A percentile compares a stretch with the other conserved stretches of the same genome.
phyloP scores from a whole-genome alignment of 2,888 invertebrate species.

The Adelphocoris suturalis region DNA sequence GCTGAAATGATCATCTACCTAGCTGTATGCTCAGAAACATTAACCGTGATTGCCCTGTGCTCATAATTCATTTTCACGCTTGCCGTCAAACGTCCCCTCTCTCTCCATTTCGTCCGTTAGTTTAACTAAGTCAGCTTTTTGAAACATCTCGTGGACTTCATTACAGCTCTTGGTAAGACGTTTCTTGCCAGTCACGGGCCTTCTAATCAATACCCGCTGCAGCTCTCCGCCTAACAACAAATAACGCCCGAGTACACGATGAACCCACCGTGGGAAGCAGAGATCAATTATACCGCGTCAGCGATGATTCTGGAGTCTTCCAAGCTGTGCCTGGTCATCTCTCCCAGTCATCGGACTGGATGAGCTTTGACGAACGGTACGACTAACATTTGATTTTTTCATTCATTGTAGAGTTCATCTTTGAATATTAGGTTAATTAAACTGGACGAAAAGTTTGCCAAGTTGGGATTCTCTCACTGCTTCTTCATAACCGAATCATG shows the following conservation, averaged over 20 bases:
- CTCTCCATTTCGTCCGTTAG: neutral
- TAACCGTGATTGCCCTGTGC: no score
- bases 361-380: neutral
- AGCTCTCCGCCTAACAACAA: constrained; percentile 4
- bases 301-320: neutral
- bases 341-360: constrained; percentile 36
- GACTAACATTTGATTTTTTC: neutral
- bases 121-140: neutral
- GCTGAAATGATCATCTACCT: no score
- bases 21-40: no score
- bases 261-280: constrained; percentile 45
- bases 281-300: constrained; percentile 9
- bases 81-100: no score
- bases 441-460: no score
- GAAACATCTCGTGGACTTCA: neutral
- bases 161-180: constrained; percentile 5
- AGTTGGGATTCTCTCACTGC: no score
- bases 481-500: no score
- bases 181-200: constrained; percentile 24
- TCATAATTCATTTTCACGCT: no score
- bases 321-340: neutral
- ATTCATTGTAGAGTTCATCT: neutral
- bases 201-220: constrained; percentile 16
- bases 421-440: no score
- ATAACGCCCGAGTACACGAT: neutral